Base-by-base conservation (phyloP, 2,113 vertebrate genomes). In the Salvator merianae region DNA sequence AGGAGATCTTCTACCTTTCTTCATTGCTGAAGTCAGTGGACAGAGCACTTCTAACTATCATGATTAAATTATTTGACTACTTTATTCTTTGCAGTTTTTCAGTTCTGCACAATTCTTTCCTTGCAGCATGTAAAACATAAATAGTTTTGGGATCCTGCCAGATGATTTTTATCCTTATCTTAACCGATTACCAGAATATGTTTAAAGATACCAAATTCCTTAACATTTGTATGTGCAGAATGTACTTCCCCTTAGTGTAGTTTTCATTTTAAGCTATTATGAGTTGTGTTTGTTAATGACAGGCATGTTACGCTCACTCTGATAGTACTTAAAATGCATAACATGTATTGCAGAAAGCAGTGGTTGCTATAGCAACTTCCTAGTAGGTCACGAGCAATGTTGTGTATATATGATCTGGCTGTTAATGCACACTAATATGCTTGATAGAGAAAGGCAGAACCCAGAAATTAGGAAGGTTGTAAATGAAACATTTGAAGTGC, bases 301-400 rank as follows among this genome's bases (percentile, higher is more conserved):
- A 96, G 94, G 95, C 95, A 94, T 95, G 92, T 93, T 95, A 95
- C 94, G 89, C 94, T 88, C 89, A 92, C 87, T 88, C 66, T 93
- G 88, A 96, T 95, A 96, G 96, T 95, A 97, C 97, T 98, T 98
- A 97, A 97, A 96, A 98, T 98, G 97, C 97, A 97, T 97, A 95
- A 96, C 97, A 94, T 96, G 97, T 97, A 96, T 97, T 96, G 95
- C 96, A 94, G 97, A 97, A 97, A 96, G 97, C 96, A 97, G 96
- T 94, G 91, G 96, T 97, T 97, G 95, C 97, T 96, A 97, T 97
- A 96, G 97, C 93, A 97, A 98, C 97, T 95, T 96, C 95, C 93
- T 94, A 95, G 94, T 95, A 93, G 97, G 97, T 98, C 97, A 98
- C 96, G 95, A 95, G 95, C 95, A 93, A 93, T 91, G 94, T 94